Evolutionary conservation across 1,140 invertebrate species (phyloP).

Genomic region (Holcopasites calliopsidis): DNA sequence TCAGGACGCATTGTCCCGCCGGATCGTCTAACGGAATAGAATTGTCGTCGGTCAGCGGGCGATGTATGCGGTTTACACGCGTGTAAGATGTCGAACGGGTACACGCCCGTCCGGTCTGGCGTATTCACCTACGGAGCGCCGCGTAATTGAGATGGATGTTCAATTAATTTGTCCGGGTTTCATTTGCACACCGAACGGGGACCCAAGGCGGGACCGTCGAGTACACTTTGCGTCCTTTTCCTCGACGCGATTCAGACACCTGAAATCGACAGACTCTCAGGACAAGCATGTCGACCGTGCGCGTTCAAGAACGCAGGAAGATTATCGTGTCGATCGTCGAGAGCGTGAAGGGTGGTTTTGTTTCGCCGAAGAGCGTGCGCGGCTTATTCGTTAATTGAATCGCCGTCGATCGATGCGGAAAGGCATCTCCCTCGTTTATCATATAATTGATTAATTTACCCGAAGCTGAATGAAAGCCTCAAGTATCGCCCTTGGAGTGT

Average conservation of each 20-base stretch:
- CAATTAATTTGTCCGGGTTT: constrained; percentile 65
- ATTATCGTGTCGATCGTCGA: not conserved
- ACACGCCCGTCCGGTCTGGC: constrained; percentile 16
- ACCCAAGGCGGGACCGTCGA: not conserved
- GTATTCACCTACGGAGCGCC: constrained; percentile 51
- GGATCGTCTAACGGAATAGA: constrained; percentile 60
- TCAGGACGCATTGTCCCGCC: constrained; percentile 65
- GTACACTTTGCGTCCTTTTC: constrained; percentile 14
- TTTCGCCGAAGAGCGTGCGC: not conserved
- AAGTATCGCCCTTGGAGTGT: constrained; percentile 6
- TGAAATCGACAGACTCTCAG: constrained; percentile 20
- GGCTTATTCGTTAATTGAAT: not conserved
- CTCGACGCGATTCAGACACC: not conserved
- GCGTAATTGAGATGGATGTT: constrained; percentile 72
- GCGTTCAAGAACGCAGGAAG: not conserved
- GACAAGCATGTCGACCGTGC: not conserved
- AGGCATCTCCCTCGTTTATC: no score
- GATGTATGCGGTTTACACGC: constrained; percentile 48
- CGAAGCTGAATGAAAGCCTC: not conserved
- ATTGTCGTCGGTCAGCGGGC: constrained; percentile 62
- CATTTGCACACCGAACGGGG: constrained; percentile 51
- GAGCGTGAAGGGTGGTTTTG: not conserved
- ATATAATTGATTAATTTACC: no score
- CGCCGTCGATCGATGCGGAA: not conserved
- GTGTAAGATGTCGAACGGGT: constrained; percentile 43